phyloP scores from a whole-genome alignment of 92 coral and sea anemone species.

The Paramuricea clavata region DNA sequence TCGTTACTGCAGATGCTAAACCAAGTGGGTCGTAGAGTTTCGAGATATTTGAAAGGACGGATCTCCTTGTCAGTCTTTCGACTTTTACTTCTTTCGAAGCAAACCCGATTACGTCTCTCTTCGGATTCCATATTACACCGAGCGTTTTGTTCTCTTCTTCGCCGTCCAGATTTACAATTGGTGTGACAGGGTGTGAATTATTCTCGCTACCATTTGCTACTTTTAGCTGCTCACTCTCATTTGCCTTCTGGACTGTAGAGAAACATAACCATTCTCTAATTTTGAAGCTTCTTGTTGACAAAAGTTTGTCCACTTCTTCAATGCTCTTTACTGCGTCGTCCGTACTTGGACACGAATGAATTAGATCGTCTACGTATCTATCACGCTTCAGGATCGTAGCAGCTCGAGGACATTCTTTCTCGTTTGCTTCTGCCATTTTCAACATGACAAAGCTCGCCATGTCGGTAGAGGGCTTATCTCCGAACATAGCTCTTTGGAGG shows the following conservation, averaged over 20 bases:
- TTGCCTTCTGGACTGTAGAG: too few relatives aligned
- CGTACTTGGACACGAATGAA: constrained; percentile 22
- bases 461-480: constrained; percentile 66
- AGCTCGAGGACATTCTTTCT: constrained; percentile 25
- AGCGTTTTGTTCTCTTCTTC: constrained; percentile 50
- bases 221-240: neutral
- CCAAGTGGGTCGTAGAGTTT: constrained; percentile 64
- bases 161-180: constrained; percentile 60
- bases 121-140: constrained; percentile 58
- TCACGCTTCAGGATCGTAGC: too few relatives aligned
- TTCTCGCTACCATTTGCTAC: neutral
- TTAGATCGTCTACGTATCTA: constrained; percentile 46
- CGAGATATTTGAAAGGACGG: constrained; percentile 64
- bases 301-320: constrained; percentile 50
- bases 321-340: constrained; percentile 22
- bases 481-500: constrained; percentile 54
- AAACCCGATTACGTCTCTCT: too few relatives aligned
- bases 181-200: neutral
- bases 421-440: constrained; percentile 59
- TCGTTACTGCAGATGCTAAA: constrained; percentile 60
- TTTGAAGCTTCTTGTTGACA: constrained; percentile 62
- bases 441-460: constrained; percentile 66
- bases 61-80: too few relatives aligned
- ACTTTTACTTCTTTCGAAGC: too few relatives aligned
- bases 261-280: too few relatives aligned